Evolutionary conservation across 2,113 vertebrate species (phyloP).

Genomic region (Micronycteris hirsuta): DNA sequence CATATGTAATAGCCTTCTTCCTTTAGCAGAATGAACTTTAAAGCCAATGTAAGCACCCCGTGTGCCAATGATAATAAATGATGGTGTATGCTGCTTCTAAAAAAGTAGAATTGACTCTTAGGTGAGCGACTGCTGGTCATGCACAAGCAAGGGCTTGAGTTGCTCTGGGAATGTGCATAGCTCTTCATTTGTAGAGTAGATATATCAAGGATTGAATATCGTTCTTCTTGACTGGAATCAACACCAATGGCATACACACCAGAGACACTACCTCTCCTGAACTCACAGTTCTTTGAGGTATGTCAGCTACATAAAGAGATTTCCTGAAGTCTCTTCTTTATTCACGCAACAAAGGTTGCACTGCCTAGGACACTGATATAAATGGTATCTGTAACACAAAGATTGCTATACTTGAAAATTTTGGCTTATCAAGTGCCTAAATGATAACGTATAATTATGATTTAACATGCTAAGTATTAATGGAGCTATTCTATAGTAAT

Average conservation of each 20-base stretch:
- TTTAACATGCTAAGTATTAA: neutral
- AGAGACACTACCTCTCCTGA: neutral
- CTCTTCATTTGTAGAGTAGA: neutral
- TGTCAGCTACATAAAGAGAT: neutral
- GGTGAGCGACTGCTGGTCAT: neutral
- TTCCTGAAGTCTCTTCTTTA: neutral
- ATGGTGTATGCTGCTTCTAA: neutral
- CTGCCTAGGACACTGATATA: neutral
- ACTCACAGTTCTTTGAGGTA: neutral
- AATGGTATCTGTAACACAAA: neutral
- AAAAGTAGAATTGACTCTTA: neutral
- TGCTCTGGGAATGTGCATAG: neutral
- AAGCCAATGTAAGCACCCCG: neutral
- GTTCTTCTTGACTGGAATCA: neutral
- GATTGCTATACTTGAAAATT: neutral
- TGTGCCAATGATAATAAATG: neutral
- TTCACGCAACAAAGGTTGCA: neutral
- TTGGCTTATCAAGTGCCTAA: neutral
- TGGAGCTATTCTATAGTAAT: neutral
- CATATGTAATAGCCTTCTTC: neutral
- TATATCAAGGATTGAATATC: neutral
- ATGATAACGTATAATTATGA: neutral
- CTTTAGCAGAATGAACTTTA: neutral
- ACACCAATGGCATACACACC: neutral
- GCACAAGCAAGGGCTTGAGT: neutral